phyloP scores from a whole-genome alignment of 2,113 vertebrate species.

The Dipodomys spectabilis region DNA sequence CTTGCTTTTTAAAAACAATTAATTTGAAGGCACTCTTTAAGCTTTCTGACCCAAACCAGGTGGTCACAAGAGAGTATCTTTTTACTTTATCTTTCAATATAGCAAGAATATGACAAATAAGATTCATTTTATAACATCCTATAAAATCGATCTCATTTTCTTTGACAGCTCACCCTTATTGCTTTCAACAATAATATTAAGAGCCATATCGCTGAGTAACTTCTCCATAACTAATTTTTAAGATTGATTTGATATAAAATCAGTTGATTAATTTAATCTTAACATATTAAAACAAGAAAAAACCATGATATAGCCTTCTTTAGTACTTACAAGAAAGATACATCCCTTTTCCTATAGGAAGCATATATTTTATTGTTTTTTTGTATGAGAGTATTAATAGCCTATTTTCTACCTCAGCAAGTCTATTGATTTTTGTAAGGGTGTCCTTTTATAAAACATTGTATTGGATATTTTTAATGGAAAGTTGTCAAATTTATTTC shows the following conservation, averaged over 20 bases:
- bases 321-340: neutral
- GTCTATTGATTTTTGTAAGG: constrained; percentile 8
- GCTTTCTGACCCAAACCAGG: neutral
- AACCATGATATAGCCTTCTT: neutral
- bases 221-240: neutral
- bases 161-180: neutral
- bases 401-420: neutral
- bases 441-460: neutral
- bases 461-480: neutral
- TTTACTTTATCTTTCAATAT: neutral
- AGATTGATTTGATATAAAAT: neutral
- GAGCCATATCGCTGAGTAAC: neutral
- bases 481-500: neutral
- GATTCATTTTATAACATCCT: neutral
- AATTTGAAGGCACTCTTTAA: neutral
- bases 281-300: neutral
- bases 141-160: neutral
- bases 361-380: neutral
- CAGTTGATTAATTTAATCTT: neutral
- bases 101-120: neutral
- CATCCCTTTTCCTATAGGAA: neutral
- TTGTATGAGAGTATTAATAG: neutral
- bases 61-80: neutral
- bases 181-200: neutral
- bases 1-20: neutral